Percentiles rank a stretch among this genome's conserved stretches.
Evolutionary conservation across 2,797 vertebrate genomes (phyloP).

Genomic region (Gobio occitaniae): DNA sequence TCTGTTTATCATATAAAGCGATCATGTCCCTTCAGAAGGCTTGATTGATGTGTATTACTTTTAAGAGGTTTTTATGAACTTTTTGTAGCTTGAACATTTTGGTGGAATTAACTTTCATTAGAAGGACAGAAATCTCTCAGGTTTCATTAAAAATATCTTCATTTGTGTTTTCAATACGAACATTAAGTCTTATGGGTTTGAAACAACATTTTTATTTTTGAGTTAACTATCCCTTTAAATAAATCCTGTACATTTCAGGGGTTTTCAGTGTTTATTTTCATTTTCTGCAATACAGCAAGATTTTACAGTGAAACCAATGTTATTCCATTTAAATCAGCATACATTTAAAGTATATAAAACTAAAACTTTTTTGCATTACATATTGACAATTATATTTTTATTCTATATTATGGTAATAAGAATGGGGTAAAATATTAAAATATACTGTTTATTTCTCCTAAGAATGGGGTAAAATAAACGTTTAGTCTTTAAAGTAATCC

Average conservation of each 20-base stretch:
- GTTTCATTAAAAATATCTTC: too few relatives aligned
- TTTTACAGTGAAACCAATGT: neutral
- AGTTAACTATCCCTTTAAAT: neutral
- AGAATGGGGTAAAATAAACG: too few relatives aligned
- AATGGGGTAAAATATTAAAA: too few relatives aligned
- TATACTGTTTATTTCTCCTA: too few relatives aligned
- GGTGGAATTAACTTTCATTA: too few relatives aligned
- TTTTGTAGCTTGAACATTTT: too few relatives aligned
- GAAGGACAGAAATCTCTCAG: too few relatives aligned
- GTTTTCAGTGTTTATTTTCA: neutral
- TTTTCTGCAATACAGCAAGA: neutral
- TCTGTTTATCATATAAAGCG: neutral
- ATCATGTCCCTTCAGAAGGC: neutral
- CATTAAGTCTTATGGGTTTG: too few relatives aligned
- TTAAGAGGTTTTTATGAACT: neutral
- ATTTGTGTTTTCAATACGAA: too few relatives aligned
- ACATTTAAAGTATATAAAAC: neutral
- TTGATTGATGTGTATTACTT: neutral
- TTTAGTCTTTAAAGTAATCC: neutral
- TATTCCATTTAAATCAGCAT: neutral
- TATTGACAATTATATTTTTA: too few relatives aligned
- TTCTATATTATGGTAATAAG: too few relatives aligned
- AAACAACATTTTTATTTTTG: neutral
- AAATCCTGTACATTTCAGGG: neutral
- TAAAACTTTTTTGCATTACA: too few relatives aligned